Evolutionary conservation across 2,113 vertebrate species (phyloP), one percentile per base, ranked within the genome.

Genomic region (Tinamus guttatus): DNA sequence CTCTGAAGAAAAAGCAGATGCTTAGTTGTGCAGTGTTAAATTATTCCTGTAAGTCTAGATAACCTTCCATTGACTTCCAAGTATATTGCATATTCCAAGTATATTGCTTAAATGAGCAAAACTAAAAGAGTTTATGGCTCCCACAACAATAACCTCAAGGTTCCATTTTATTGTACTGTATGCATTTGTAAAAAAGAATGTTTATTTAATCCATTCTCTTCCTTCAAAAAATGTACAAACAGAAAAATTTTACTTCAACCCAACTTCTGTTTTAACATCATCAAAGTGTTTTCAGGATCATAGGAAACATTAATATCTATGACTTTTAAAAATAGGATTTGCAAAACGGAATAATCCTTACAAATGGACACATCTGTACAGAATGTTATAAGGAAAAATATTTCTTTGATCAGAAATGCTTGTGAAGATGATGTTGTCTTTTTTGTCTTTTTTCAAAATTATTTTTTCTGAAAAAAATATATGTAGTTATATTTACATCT

Each of bases 11-110:
- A 93, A 81, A 81, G n/a, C 25, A 89, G 69, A 59, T 81, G 34
- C 86, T 94, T 73, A 67, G 60, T 49, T 49, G 10, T 49, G 21
- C 32, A 59, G 32, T 59, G 32, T 49, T 28, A 89, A 81, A 82
- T 81, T 85, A 68, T 82, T 85, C 74, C 65, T 94, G 3, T 18
- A 93, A 87, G 32, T 47, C 70, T 34, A 64, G 52, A 93, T 81
- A 91, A 81, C 51, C 70, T 96, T 89, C 62, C 77, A 41, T 18
- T 34, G 62, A 95, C 81, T 79, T 95, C 74, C 47, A 63, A 5
- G 7, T 21, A 7, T 63, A 81, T 41, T 81, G 8, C 22, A 32
- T 54, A n/a, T n/a, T n/a, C 40, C 32, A 84, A 24, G 6, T n/a
- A n/a, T n/a, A n/a, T n/a, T n/a, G 34, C 47, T 68, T 85, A 56